Evolutionary conservation across 2,113 vertebrate genomes (phyloP), one percentile per base, ranked within the genome.

Genomic region (Nematolebias whitei): DNA sequence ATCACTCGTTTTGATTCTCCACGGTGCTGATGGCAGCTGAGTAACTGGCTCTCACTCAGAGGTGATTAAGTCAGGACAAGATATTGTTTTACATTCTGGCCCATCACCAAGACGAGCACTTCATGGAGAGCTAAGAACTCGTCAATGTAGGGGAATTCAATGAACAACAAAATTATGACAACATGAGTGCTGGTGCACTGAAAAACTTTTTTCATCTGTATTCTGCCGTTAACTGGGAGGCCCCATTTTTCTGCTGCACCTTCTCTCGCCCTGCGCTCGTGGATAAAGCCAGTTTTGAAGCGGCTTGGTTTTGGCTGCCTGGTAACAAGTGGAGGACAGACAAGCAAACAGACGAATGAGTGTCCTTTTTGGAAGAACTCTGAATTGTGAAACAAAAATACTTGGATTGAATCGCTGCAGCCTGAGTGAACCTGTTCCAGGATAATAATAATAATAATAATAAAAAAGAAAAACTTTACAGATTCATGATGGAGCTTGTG

Each of bases 401-500:
- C 78, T 69, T 80, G 87, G 59, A 62, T 63, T 49, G 63, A 83
- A 72, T 79, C 66, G 59, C 76, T 45, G 57, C 57, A 68, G 58
- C 68, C 71, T 65, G 68, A 73, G 79, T 81, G 76, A 83, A 87
- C 78, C 69, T 71, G 49, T 45, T n/a, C 12, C 20, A 58, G 69
- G 9, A 35, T 6, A 35, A 35, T 29, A 29, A 29, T 4, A 29
- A 29, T n/a, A 29, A 7, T 7, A 29, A 29, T 4, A 29, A 5
- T 8, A 35, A 35, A 4, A 50, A 70, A 22, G 1, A 78, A 82
- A 81, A 89, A 82, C 66, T 62, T 74, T 74, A 55, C 66, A 80
- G 59, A 74, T 78, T 76, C 63, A 85, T 56, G 74, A 98, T 98
- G 97, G 96, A 97, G 92, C 93, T 97, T 12, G 89, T 96, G 59